Base-by-base conservation (phyloP, 2,797 vertebrate species). In the Siniperca undulata region DNA sequence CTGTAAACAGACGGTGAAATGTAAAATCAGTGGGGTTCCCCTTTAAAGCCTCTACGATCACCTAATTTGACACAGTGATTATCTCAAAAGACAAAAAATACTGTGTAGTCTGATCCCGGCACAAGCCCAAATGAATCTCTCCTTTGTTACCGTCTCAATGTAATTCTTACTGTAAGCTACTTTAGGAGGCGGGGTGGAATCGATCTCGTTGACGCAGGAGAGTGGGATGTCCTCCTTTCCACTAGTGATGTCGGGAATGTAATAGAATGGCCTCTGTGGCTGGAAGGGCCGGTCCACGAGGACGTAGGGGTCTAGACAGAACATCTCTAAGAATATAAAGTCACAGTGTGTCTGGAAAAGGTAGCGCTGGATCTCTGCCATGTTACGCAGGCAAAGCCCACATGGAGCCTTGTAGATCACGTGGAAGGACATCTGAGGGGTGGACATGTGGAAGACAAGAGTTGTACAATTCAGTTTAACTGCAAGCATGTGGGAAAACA, bases 181-280 rank as follows among this genome's bases (percentile, higher is more conserved):
- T 60, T 96, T 95, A 1, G 99, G 99, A 0, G 98, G 97, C 0
- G 98, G 96, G 0, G 97, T 97, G 85, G 56, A 92, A 82, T 99
- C 99, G 1, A 99, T 99, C 94, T 99, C 99, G 1, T 99, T 99
- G 89, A 99, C 99, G 0, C 99, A 99, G 42, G 98, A 99, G 1
- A 99, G 93, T 0, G 98, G 97, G 84, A 99, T 98, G 77, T 99
- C 99, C 94, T 99, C 99, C 53, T 89, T 95, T 38, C 98, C 97
- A 1, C 90, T 84, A 0, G 99, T 99, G 86, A 99, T 99, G 93
- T 99, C 99, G 0, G 91, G 88, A 77, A 98, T 97, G 92, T 97
- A 99, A 91, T 99, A 99, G 91, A 95, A 98, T 0, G 98, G 97
- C 53, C 97, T 97, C 87, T 97, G 97, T 0, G 98, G 98, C 89